A percentile compares a stretch with the other conserved stretches of the same genome.
Evolutionary conservation across 92 coral and sea anemone species (phyloP).

Genomic region (Meandrina meandrites): DNA sequence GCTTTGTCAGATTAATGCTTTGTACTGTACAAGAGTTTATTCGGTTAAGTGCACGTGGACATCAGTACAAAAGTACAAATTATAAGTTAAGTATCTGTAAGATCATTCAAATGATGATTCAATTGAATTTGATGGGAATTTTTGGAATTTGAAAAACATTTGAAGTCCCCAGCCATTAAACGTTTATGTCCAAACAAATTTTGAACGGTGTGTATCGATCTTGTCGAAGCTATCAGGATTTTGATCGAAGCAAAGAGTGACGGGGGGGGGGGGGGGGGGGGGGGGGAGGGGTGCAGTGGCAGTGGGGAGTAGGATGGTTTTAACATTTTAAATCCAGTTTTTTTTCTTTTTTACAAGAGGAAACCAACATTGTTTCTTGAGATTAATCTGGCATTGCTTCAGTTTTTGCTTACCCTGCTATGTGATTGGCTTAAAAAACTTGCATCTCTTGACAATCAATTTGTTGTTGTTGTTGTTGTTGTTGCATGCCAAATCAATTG

Average conservation of each 20-base stretch:
- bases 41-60: conserved; percentile 7
- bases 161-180: neutral
- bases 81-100: neutral
- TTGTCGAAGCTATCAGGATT: neutral
- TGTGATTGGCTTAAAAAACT: too few species aligned
- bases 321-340: neutral
- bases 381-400: too few species aligned
- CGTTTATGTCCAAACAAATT: too few species aligned
- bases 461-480: too few species aligned
- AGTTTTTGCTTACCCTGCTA: too few species aligned
- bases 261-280: neutral
- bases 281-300: too few species aligned
- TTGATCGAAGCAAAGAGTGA: neutral
- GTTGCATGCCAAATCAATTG: too few species aligned
- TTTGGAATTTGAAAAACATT: too few species aligned
- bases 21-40: neutral
- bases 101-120: neutral
- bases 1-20: neutral
- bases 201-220: neutral
- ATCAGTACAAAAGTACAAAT: neutral
- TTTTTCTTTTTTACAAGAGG: neutral
- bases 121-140: neutral
- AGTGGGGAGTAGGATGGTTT: too few species aligned
- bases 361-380: neutral
- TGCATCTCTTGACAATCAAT: too few species aligned